A percentile compares a stretch with the other conserved stretches of the same genome.
phyloP scores from a whole-genome alignment of 2,113 vertebrate genomes.

The Elanus axillaris region DNA sequence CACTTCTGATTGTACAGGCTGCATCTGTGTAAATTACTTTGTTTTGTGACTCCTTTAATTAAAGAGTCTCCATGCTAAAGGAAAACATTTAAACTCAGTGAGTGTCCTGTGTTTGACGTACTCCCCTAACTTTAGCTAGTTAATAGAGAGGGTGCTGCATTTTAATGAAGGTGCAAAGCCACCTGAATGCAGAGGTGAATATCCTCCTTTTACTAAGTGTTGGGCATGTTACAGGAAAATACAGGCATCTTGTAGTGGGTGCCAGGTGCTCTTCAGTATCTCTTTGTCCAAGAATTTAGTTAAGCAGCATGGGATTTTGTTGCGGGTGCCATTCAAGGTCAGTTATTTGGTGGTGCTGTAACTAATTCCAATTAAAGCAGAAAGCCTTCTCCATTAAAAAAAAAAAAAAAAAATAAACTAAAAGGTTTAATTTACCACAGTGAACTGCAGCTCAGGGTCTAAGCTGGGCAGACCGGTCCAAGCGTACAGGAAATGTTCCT shows the following conservation, averaged over 20 bases:
- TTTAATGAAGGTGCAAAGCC: not conserved
- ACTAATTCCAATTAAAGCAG: not conserved
- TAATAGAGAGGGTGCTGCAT: not conserved
- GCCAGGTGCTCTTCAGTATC: not conserved
- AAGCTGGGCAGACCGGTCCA: not conserved
- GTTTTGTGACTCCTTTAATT: too few species aligned
- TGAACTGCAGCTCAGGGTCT: not conserved
- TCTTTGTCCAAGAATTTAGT: not conserved
- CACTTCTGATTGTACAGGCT: not conserved
- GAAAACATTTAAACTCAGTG: not conserved
- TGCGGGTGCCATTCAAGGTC: not conserved
- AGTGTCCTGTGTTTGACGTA: not conserved
- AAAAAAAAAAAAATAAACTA: too few species aligned
- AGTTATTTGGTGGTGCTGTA: rapidly evolving
- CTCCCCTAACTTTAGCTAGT: not conserved
- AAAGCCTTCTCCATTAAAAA: not conserved
- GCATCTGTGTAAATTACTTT: rapidly evolving
- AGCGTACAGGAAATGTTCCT: rapidly evolving
- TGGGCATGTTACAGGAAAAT: not conserved
- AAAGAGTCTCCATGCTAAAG: not conserved
- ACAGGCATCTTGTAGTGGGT: rapidly evolving
- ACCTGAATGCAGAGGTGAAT: not conserved
- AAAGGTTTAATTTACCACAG: not conserved
- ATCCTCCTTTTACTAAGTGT: not conserved
- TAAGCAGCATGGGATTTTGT: not conserved